Conservation (phyloP, 1,140 invertebrate species). For the Hestina assimilis region DNA sequence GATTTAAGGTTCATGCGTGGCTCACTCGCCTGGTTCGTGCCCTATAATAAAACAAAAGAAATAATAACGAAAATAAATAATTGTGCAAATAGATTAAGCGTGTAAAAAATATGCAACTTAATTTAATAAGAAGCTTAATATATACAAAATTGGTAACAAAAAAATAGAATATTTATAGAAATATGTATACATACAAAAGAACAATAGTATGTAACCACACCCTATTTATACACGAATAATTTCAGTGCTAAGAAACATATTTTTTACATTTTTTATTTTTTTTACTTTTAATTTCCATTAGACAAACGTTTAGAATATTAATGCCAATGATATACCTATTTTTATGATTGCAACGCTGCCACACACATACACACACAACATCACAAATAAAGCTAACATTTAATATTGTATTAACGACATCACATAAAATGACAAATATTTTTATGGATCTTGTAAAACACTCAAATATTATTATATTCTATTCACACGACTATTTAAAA, state of each 20-base stretch:
- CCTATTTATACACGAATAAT: neutral
- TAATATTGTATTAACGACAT: neutral
- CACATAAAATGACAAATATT: too few relatives aligned
- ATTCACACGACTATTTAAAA: too few relatives aligned
- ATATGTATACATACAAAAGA: neutral
- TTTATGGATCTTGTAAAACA: too few relatives aligned
- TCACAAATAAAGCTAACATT: neutral
- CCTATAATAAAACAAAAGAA: conserved; percentile 65
- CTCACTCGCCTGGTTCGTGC: conserved; percentile 72
- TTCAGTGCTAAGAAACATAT: neutral
- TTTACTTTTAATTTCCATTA: too few relatives aligned
- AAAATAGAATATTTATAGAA: neutral
- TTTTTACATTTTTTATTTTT: too few relatives aligned
- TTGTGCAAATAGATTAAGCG: conserved; percentile 40
- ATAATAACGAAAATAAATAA: conserved; percentile 53
- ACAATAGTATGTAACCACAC: neutral
- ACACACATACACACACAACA: conserved; percentile 22
- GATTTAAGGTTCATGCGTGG: conserved; percentile 77
- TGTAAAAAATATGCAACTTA: neutral
- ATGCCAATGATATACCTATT: too few relatives aligned
- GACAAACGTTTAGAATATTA: too few relatives aligned
- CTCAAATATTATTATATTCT: too few relatives aligned
- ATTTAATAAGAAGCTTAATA: neutral
- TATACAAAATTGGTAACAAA: neutral
- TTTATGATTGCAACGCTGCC: conserved; percentile 21